Evolutionary conservation across 64 coral and sea anemone species (phyloP).

Genomic region (Porites lutea): DNA sequence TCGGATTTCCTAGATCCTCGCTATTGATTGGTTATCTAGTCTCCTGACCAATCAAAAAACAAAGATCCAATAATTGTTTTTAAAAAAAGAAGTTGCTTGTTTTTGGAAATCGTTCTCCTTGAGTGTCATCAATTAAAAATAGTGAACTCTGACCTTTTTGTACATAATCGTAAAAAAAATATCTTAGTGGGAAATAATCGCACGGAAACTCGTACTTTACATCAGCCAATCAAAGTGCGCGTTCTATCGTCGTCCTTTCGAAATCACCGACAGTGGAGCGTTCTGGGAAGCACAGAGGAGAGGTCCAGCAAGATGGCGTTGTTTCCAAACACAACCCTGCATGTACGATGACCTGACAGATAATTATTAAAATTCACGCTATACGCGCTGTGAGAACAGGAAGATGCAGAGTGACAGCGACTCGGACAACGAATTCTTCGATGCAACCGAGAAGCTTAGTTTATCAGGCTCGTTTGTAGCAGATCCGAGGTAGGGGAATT

Average conservation of each 20-base stretch:
- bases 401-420: constrained; percentile 89
- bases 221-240: constrained; percentile 27
- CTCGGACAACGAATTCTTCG: constrained; percentile 91
- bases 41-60: neutral
- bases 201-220: no score
- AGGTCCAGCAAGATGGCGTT: constrained; percentile 33
- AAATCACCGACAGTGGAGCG: neutral
- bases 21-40: constrained; percentile 3
- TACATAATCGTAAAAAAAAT: neutral
- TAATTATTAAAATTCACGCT: neutral
- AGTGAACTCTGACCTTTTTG: neutral
- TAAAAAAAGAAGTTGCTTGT: neutral
- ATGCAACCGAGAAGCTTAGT: constrained; percentile 79
- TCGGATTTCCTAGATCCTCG: neutral
- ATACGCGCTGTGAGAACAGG: neutral
- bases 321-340: neutral
- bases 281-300: constrained; percentile 42
- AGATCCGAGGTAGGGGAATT: constrained; percentile 5
- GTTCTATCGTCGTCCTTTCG: neutral
- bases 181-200: no score
- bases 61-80: no score
- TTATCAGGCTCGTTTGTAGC: neutral
- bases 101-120: neutral
- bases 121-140: neutral
- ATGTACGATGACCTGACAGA: neutral